These are phyloP conservation scores for Poecilia velifera DNA, from an alignment of 2,797 vertebrate species.

Conservation along the genomic window DNA sequence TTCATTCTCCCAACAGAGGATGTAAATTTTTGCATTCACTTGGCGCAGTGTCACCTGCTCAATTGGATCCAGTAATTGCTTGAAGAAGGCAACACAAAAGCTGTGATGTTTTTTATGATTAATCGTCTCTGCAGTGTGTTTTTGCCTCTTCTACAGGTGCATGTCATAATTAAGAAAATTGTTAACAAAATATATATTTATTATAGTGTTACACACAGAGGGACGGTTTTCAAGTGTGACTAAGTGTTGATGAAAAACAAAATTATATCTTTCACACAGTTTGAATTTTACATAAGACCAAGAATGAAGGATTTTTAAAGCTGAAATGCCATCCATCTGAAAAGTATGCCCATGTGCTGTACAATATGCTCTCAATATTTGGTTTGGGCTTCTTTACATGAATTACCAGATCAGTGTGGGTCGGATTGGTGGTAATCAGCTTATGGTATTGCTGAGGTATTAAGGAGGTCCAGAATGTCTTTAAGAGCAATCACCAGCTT, in stretches of 20 bases:
- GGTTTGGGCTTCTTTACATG: neutral
- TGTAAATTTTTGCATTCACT: slow-evolving; percentile 65
- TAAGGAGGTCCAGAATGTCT: neutral
- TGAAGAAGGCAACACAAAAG: slow-evolving; percentile 65
- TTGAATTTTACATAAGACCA: neutral
- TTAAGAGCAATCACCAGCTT: neutral
- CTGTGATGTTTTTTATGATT: slow-evolving; percentile 55
- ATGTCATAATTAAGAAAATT: neutral
- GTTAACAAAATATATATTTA: neutral
- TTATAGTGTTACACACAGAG: neutral
- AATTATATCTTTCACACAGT: neutral
- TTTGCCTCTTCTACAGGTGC: slow-evolving; percentile 22
- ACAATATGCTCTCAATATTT: neutral
- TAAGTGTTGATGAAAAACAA: neutral
- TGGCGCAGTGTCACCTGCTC: slow-evolving; percentile 56
- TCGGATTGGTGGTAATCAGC: neutral
- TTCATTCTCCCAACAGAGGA: slow-evolving; percentile 59
- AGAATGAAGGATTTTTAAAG: neutral
- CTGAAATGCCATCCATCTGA: neutral
- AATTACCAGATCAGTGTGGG: neutral
- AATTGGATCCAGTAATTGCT: slow-evolving; percentile 68
- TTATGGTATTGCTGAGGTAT: neutral
- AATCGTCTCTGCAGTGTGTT: slow-evolving; percentile 45
- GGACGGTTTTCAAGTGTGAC: neutral
- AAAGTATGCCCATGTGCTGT: neutral